Conservation (phyloP, 2,888 invertebrate species). For the Oegoconia quadripuncta region DNA sequence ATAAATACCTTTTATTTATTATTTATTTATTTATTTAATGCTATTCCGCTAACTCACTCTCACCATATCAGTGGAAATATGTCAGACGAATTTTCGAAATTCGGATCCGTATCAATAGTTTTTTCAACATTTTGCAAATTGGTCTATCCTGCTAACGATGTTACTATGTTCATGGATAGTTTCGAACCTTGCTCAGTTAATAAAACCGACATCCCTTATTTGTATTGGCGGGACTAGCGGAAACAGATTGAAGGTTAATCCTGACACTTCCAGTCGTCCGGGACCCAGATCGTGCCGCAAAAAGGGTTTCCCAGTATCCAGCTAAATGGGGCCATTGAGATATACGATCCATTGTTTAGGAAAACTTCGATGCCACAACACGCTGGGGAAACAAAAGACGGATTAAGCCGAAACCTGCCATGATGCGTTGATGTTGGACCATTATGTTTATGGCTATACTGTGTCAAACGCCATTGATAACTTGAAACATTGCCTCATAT, state of each 20-base stretch:
- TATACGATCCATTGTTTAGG: slow-evolving; percentile 2
- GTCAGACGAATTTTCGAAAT: too few relatives aligned
- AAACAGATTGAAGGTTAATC: slow-evolving; percentile 4
- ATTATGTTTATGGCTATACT: not conserved
- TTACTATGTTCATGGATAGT: not conserved
- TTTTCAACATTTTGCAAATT: too few relatives aligned
- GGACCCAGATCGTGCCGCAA: slow-evolving; percentile 3
- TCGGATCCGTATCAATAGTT: too few relatives aligned
- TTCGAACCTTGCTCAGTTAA: not conserved
- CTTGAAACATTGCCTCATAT: too few relatives aligned
- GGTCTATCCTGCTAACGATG: too few relatives aligned
- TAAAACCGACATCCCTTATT: not conserved
- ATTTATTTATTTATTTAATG: too few relatives aligned
- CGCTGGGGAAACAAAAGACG: slow-evolving; percentile 1
- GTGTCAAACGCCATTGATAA: too few relatives aligned
- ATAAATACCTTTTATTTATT: too few relatives aligned
- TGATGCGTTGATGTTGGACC: not conserved
- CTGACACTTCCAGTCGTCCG: slow-evolving; percentile 1
- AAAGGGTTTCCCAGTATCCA: slow-evolving; percentile 4
- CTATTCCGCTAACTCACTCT: too few relatives aligned
- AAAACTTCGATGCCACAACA: not conserved
- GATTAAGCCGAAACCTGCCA: not conserved
- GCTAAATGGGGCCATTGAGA: slow-evolving; percentile 10
- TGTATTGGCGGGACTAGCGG: not conserved
- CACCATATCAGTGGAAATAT: too few relatives aligned